Conservation (phyloP, 2,888 invertebrate species). For the Leptopilina drosophilae region DNA sequence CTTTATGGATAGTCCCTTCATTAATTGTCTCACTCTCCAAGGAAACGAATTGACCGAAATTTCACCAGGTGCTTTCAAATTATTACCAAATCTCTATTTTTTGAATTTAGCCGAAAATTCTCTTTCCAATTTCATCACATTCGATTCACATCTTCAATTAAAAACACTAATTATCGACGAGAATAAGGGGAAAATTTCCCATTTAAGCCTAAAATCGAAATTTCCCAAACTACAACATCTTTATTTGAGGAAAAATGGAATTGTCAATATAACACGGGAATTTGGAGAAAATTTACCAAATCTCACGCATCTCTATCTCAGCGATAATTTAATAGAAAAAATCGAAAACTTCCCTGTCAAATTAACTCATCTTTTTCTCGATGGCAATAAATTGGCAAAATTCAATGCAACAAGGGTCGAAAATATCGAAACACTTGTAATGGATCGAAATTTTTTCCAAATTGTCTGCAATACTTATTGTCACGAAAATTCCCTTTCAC, state of each 20-base stretch:
- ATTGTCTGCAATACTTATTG: slow-evolving; percentile 62
- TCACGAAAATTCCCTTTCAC: slow-evolving; percentile 56
- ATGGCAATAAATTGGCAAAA: slow-evolving; percentile 58
- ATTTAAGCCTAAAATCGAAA: neutral
- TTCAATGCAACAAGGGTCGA: slow-evolving; percentile 57
- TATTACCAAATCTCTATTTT: slow-evolving; percentile 13
- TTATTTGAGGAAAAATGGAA: neutral
- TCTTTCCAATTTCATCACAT: neutral
- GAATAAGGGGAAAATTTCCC: neutral
- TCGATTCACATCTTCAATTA: neutral
- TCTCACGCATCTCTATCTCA: slow-evolving; percentile 66
- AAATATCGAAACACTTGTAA: slow-evolving; percentile 57
- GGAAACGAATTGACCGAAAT: slow-evolving; percentile 10
- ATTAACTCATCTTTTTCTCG: slow-evolving; percentile 63
- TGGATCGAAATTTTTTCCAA: slow-evolving; percentile 64
- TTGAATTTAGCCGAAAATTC: slow-evolving; percentile 14
- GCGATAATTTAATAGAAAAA: slow-evolving; percentile 62
- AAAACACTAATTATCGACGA: slow-evolving; percentile 14
- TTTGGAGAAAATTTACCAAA: slow-evolving; percentile 43
- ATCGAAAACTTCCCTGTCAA: slow-evolving; percentile 57
- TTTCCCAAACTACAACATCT: slow-evolving; percentile 7
- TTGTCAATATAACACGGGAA: neutral
- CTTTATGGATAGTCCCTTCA: neutral
- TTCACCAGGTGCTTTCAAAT: slow-evolving; percentile 18
- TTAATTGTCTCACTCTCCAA: neutral